These are phyloP conservation scores for Neopipo cinnamomea DNA, from an alignment of 2,113 vertebrate genomes.

Conservation along the genomic window DNA sequence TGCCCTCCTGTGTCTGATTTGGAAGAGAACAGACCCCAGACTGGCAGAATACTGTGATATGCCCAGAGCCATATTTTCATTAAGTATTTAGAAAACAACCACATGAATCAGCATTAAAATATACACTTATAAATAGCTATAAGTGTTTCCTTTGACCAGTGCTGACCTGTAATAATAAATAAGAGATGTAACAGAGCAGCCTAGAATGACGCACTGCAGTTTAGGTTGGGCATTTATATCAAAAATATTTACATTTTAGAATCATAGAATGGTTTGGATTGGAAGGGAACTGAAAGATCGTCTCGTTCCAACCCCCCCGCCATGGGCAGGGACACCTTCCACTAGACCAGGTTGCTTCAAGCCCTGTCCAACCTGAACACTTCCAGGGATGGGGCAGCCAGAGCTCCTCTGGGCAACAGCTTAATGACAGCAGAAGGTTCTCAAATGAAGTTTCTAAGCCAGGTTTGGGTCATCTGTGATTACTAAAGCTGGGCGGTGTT, in stretches of 20 bases:
- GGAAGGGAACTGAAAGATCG: background rate
- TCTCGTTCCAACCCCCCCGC: background rate
- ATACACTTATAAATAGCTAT: background rate
- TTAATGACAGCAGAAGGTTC: background rate
- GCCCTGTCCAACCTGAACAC: background rate
- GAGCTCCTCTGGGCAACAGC: background rate
- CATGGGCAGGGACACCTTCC: background rate
- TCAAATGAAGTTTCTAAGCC: background rate
- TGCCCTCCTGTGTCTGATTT: background rate
- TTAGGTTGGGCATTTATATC: background rate
- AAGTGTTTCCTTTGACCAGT: background rate
- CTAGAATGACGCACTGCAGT: background rate
- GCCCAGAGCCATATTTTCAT: background rate
- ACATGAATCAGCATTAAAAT: background rate
- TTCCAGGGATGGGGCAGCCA: background rate
- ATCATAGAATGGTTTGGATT: background rate
- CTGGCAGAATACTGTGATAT: background rate
- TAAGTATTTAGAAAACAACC: background rate
- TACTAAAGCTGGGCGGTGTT: background rate
- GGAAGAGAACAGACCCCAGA: background rate
- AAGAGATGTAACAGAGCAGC: background rate
- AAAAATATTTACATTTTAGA: background rate
- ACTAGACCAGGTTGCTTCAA: background rate
- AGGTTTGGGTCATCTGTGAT: background rate
- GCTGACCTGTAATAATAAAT: background rate